phyloP scores from a whole-genome alignment of 2,113 vertebrate genomes.

The Lasiurus borealis region DNA sequence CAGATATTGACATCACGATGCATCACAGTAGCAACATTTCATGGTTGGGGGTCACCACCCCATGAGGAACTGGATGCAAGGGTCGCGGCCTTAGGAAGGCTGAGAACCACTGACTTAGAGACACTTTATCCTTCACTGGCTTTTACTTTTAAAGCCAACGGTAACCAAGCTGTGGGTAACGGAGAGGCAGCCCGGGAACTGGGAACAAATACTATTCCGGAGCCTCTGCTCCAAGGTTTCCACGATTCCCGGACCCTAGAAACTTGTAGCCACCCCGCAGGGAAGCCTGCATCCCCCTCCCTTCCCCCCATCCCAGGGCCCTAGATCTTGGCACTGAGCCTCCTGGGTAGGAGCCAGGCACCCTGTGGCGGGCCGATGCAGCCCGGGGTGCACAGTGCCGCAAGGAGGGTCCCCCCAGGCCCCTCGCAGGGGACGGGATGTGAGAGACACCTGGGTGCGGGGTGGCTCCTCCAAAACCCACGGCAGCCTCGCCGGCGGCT shows the following conservation, averaged over 20 bases:
- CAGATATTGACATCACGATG: too few species aligned
- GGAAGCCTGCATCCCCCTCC: background rate
- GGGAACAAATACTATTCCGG: background rate
- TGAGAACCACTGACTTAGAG: too few species aligned
- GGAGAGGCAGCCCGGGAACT: background rate
- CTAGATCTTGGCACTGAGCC: constrained; percentile 20
- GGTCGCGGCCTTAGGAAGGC: too few species aligned
- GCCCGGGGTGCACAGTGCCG: fast-evolving
- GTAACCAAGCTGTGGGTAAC: background rate
- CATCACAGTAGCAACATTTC: too few species aligned
- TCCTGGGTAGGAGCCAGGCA: background rate
- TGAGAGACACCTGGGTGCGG: background rate
- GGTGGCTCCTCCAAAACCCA: background rate
- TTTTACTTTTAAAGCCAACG: constrained; percentile 10
- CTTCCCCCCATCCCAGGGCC: background rate
- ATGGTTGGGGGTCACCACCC: too few species aligned
- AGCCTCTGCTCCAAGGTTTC: background rate
- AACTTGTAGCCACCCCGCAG: background rate
- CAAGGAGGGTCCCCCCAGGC: background rate
- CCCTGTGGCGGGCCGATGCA: fast-evolving
- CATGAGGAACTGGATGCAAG: too few species aligned
- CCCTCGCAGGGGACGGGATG: background rate
- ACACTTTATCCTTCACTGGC: background rate
- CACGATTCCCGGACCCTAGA: background rate
- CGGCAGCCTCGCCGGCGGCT: too few species aligned